Conservation (phyloP, 2,888 invertebrate genomes). For the Megamerina dolium region DNA sequence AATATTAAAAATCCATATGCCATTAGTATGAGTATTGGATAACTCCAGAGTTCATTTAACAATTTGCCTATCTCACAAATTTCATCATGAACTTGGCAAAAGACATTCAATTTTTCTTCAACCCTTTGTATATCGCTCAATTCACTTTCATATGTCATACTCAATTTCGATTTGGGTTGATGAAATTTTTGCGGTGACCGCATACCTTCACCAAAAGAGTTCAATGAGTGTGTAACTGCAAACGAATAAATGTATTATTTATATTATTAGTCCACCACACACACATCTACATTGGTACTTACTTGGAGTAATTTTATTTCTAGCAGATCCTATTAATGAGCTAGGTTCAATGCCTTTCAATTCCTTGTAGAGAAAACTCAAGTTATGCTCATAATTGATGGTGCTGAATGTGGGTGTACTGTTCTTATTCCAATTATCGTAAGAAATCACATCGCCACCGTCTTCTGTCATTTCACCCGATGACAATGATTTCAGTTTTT, state of each 20-base stretch:
- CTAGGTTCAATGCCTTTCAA: constrained; percentile 28
- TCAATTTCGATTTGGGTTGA: constrained; percentile 4
- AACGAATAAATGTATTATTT: not conserved
- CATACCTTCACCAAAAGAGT: constrained; percentile 33
- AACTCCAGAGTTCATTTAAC: constrained; percentile 47
- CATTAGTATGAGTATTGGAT: constrained; percentile 47
- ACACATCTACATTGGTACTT: constrained; percentile 11
- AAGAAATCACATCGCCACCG: too few species aligned
- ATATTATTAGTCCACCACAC: not conserved
- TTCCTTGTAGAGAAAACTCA: constrained; percentile 34
- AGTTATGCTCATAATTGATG: constrained; percentile 29
- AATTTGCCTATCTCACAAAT: constrained; percentile 48
- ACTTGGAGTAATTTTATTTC: constrained; percentile 32
- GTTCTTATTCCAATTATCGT: too few species aligned
- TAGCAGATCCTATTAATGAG: constrained; percentile 22
- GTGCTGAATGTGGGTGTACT: too few species aligned
- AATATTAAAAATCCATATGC: constrained; percentile 48
- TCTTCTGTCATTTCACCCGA: not conserved
- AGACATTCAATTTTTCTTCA: constrained; percentile 44
- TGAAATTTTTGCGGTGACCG: constrained; percentile 18
- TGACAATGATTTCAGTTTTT: constrained; percentile 25
- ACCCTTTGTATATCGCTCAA: constrained; percentile 37
- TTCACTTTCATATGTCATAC: constrained; percentile 36
- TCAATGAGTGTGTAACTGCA: constrained; percentile 31
- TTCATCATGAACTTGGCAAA: constrained; percentile 49